Evolutionary conservation across 2,113 vertebrate species (phyloP).

Genomic region (Sinocyclocheilus anophthalmus): DNA sequence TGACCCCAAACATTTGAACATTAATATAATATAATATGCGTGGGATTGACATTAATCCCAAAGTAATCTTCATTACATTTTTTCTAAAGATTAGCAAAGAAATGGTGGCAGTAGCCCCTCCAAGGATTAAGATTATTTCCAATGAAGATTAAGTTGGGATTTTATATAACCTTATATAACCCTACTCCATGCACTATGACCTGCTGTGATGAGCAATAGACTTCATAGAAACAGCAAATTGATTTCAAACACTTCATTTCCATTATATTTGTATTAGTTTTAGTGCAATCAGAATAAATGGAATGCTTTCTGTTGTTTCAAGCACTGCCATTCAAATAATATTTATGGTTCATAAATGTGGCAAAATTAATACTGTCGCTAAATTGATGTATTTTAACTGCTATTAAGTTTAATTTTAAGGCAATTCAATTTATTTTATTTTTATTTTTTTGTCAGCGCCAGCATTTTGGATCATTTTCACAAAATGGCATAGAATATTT

Average conservation of each 20-base stretch:
- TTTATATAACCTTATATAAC: neutral
- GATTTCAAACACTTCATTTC: neutral
- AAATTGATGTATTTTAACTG: no score
- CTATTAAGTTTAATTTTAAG: no score
- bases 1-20: no score
- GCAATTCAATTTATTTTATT: no score
- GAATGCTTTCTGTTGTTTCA: neutral
- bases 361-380: no score
- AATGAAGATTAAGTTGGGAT: neutral
- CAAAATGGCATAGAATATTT: no score
- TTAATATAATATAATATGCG: no score
- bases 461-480: no score
- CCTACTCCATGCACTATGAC: neutral
- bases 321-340: neutral
- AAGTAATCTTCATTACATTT: neutral
- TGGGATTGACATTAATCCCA: no score
- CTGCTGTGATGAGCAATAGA: neutral
- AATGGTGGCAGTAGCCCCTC: neutral
- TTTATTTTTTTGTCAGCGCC: no score
- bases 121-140: neutral
- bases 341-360: neutral
- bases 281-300: neutral
- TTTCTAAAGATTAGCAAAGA: no score
- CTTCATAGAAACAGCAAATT: neutral
- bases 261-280: neutral